These are phyloP conservation scores for Eupithecia tripunctaria DNA, from an alignment of 2,888 invertebrate species.

Conservation along the genomic window DNA sequence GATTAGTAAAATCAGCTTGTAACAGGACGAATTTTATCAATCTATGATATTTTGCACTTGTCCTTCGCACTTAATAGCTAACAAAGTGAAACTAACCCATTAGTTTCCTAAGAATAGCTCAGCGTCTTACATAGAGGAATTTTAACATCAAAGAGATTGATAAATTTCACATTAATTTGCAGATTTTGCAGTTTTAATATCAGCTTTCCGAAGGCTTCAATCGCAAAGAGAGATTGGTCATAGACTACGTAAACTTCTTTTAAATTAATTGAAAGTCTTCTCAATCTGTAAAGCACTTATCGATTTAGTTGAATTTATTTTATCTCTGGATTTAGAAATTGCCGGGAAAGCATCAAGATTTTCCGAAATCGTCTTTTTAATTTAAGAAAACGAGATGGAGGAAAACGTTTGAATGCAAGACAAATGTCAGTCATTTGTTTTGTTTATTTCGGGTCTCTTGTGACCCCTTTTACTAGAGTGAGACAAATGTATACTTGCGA, in stretches of 20 bases:
- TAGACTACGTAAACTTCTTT: slow-evolving; percentile 37
- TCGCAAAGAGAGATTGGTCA: slow-evolving; percentile 68
- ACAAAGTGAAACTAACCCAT: background rate
- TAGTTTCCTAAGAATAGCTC: background rate
- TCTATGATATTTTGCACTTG: too few species aligned
- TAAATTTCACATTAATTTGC: background rate
- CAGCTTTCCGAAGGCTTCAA: slow-evolving; percentile 38
- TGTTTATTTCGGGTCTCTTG: slow-evolving; percentile 18
- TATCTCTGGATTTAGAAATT: slow-evolving; percentile 33
- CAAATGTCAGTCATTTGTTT: slow-evolving; percentile 25
- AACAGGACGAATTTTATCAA: too few species aligned
- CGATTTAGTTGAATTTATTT: background rate
- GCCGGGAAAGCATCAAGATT: slow-evolving; percentile 27
- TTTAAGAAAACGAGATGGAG: slow-evolving; percentile 14
- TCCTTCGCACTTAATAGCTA: too few species aligned
- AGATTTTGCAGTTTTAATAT: slow-evolving; percentile 48
- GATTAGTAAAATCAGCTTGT: too few species aligned
- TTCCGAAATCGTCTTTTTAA: slow-evolving; percentile 31
- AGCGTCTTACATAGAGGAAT: background rate
- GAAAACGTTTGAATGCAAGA: slow-evolving; percentile 19
- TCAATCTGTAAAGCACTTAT: slow-evolving; percentile 27
- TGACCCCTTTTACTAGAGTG: slow-evolving; percentile 8
- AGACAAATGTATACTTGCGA: slow-evolving; percentile 13
- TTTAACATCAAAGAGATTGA: background rate
- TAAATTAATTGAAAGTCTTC: slow-evolving; percentile 54